These are phyloP conservation scores for Caligus rogercresseyi DNA, from an alignment of 1,140 invertebrate genomes.

Conservation along the genomic window DNA sequence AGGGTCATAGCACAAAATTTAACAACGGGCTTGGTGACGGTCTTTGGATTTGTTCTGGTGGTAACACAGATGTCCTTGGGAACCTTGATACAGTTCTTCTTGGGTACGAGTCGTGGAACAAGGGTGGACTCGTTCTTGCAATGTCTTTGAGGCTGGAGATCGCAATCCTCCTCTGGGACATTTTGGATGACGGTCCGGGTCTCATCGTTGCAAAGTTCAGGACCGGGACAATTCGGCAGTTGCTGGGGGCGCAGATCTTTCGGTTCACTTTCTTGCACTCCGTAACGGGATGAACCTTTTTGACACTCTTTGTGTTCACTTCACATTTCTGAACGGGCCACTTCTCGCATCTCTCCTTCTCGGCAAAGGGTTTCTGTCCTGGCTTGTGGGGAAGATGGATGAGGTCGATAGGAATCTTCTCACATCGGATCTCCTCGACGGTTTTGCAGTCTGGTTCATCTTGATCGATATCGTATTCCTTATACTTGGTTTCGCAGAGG, in stretches of 20 bases:
- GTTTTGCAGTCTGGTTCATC: conserved; percentile 15
- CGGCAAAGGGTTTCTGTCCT: background rate
- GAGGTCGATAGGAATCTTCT: background rate
- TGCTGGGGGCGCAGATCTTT: conserved; percentile 5
- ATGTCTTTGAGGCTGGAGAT: conserved; percentile 5
- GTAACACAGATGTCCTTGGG: background rate
- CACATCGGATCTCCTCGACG: background rate
- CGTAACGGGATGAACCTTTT: conserved; percentile 8
- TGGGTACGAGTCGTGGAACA: conserved; percentile 7
- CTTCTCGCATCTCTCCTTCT: conserved; percentile 10
- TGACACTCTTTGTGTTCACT: conserved; percentile 11
- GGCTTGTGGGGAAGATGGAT: background rate
- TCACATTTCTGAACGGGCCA: conserved; percentile 18
- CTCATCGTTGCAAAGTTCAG: conserved; percentile 11
- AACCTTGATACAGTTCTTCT: too few species aligned
- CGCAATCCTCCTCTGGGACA: conserved; percentile 12
- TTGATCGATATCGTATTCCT: conserved; percentile 15
- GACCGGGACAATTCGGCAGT: conserved; percentile 8
- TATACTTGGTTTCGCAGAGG: conserved; percentile 12
- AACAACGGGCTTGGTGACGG: background rate
- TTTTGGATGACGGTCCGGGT: conserved; percentile 8
- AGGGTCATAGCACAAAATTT: background rate
- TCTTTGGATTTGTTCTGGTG: background rate
- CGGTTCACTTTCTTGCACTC: conserved; percentile 4
- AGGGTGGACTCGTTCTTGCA: conserved; percentile 8